These are phyloP conservation scores for Norana najaformis DNA, from an alignment of 2,888 invertebrate genomes.

Conservation along the genomic window DNA sequence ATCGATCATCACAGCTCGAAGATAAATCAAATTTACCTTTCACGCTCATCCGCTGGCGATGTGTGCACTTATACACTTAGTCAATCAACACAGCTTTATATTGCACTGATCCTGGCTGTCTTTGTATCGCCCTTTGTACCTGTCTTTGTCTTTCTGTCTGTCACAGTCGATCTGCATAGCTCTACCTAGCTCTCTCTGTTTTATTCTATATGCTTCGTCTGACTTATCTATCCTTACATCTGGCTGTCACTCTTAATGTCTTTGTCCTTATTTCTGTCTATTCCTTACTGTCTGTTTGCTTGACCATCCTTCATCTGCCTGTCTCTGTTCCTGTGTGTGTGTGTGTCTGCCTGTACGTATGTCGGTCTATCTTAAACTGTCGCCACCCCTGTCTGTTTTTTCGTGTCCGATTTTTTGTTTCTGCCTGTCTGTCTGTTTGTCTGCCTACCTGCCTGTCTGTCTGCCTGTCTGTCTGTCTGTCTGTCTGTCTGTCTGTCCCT, in stretches of 20 bases:
- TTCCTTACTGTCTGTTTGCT: neutral
- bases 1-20: slow-evolving; percentile 10
- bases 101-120: neutral
- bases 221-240: too few relatives aligned
- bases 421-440: neutral
- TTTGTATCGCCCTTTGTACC: neutral
- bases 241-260: too few relatives aligned
- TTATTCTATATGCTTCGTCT: neutral
- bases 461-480: neutral
- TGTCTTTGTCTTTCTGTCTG: neutral
- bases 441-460: neutral
- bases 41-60: neutral
- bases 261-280: too few relatives aligned
- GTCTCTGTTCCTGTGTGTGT: neutral
- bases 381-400: neutral
- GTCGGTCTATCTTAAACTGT: too few relatives aligned
- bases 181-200: neutral
- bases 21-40: slow-evolving; percentile 13
- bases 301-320: neutral
- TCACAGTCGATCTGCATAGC: neutral
- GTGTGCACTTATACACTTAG: neutral
- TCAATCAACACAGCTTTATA: neutral
- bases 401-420: neutral
- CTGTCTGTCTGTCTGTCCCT: neutral
- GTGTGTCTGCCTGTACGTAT: too few relatives aligned